Evolutionary conservation across 2,888 invertebrate species (phyloP).

Genomic region (Ophion obscuratus): DNA sequence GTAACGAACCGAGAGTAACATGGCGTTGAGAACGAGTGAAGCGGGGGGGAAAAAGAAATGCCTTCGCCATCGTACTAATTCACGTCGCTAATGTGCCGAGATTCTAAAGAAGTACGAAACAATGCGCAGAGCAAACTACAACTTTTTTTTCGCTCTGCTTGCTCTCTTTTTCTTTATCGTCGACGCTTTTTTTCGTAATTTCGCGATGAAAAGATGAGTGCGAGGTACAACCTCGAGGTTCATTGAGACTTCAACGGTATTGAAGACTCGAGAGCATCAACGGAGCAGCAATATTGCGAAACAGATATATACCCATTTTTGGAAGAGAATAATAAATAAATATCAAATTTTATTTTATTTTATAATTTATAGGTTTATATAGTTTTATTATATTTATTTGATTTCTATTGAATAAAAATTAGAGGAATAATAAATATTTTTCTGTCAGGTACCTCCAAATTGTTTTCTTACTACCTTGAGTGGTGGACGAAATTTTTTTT

Average conservation of each 20-base stretch:
- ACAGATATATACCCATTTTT: no score
- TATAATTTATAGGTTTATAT: no score
- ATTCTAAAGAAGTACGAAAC: constrained; percentile 77
- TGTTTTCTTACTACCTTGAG: no score
- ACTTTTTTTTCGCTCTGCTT: constrained; percentile 22
- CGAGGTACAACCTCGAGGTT: not conserved
- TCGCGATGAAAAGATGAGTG: not conserved
- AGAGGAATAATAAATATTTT: no score
- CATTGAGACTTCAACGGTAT: not conserved
- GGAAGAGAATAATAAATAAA: no score
- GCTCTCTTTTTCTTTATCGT: not conserved
- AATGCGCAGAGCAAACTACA: constrained; percentile 68
- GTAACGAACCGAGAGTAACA: constrained; percentile 59
- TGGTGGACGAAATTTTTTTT: no score
- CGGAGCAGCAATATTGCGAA: no score
- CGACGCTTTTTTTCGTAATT: constrained; percentile 11
- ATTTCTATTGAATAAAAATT: no score
- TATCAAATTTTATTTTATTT: no score
- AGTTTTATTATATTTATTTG: no score
- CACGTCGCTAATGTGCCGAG: constrained; percentile 74
- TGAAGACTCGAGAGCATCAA: no score
- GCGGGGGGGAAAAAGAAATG: constrained; percentile 29
- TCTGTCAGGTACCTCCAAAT: no score
- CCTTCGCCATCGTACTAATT: constrained; percentile 73
- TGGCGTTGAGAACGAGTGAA: constrained; percentile 24